phyloP scores from a whole-genome alignment of 2,797 vertebrate genomes.

The Centroberyx gerrardi region DNA sequence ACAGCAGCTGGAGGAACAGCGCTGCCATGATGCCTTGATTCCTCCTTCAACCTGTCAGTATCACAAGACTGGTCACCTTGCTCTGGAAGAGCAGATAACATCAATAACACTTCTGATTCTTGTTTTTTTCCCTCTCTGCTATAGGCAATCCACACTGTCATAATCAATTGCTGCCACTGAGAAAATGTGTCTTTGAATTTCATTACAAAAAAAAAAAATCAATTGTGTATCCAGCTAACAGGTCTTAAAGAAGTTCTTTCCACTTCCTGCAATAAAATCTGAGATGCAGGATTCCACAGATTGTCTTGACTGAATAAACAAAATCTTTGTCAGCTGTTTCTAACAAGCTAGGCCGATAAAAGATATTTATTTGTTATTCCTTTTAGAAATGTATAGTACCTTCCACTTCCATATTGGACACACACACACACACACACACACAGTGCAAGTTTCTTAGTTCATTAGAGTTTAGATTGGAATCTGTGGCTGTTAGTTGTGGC shows the following conservation, averaged over 20 bases:
- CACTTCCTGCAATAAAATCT: too few species aligned
- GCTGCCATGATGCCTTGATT: background rate
- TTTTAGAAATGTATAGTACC: too few species aligned
- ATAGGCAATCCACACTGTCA: background rate
- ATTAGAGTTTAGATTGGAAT: conserved; percentile 24
- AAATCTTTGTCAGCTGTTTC: background rate
- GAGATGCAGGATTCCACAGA: background rate
- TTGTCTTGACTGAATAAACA: background rate
- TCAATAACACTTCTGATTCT: background rate
- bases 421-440: conserved; percentile 19
- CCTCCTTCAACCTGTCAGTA: too few species aligned
- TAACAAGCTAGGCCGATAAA: background rate
- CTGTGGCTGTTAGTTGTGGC: conserved; percentile 12
- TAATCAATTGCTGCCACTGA: background rate
- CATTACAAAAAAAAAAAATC: background rate
- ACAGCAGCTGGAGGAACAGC: background rate
- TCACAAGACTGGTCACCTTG: background rate
- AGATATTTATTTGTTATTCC: background rate
- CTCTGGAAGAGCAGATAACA: background rate
- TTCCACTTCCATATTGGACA: background rate
- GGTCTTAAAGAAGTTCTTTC: too few species aligned
- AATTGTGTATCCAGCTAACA: too few species aligned
- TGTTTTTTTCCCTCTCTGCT: background rate
- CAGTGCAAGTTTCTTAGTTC: conserved; percentile 15
- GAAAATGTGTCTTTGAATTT: background rate